A percentile compares a stretch with the other conserved stretches of the same genome.
phyloP scores from a whole-genome alignment of 2,113 vertebrate genomes.

The Corythoichthys intestinalis region DNA sequence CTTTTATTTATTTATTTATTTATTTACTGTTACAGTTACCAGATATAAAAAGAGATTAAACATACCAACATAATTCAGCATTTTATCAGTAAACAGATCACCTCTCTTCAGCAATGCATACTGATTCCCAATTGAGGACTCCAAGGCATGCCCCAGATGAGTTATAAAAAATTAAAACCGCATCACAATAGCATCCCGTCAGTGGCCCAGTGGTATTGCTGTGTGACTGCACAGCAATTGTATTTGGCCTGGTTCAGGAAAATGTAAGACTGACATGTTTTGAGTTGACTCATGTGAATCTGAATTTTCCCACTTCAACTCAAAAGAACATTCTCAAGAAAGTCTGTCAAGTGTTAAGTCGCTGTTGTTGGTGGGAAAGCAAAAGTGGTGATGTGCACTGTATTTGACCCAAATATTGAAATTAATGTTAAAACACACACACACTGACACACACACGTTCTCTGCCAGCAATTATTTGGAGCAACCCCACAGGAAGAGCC shows the following conservation, averaged over 20 bases:
- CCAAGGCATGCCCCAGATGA: not conserved
- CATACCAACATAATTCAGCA: not conserved
- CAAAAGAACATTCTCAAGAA: not conserved
- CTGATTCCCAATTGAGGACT: not conserved
- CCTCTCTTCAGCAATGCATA: not conserved
- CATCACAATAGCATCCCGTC: not conserved
- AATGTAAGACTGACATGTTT: not conserved
- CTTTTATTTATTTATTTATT: not conserved
- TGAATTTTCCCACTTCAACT: not conserved
- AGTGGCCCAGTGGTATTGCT: not conserved
- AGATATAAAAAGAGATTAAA: not conserved
- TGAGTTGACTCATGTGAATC: not conserved
- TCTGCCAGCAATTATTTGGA: conserved; percentile 70
- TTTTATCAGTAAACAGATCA: not conserved
- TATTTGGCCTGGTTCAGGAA: not conserved
- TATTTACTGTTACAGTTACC: not conserved
- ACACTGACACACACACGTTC: conserved; percentile 13
- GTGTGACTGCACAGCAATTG: not conserved
- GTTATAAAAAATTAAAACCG: not conserved
- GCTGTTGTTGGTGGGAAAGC: not conserved
- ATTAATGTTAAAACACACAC: conserved; percentile 33
- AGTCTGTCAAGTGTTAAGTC: not conserved
- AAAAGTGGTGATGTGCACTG: conserved; percentile 1
- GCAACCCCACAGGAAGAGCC: conserved; percentile 63
- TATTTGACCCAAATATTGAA: conserved; percentile 55